These are phyloP conservation scores for Cyclophora punctaria DNA, from an alignment of 2,888 invertebrate genomes.

Conservation along the genomic window DNA sequence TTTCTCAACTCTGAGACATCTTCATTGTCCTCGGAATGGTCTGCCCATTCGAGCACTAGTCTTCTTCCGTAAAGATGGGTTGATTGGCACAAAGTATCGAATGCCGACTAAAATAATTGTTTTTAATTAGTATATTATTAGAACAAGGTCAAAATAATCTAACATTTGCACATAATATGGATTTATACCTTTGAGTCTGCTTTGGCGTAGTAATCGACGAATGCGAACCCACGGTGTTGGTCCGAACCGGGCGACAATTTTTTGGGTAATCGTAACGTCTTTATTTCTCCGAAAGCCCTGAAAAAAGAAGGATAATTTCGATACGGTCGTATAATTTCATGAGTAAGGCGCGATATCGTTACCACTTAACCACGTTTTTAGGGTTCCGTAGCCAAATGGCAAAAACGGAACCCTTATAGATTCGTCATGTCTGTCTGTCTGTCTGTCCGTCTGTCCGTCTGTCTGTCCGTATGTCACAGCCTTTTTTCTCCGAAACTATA, in stretches of 20 bases:
- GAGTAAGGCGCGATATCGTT: too few species aligned
- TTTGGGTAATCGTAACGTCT: slow-evolving; percentile 91
- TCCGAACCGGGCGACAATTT: slow-evolving; percentile 86
- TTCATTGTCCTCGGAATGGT: slow-evolving; percentile 79
- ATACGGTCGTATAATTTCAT: too few species aligned
- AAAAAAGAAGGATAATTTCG: slow-evolving; percentile 20
- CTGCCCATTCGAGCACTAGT: slow-evolving; percentile 96
- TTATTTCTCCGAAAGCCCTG: slow-evolving; percentile 94
- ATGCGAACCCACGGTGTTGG: slow-evolving; percentile 96
- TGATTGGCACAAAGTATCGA: slow-evolving; percentile 93
- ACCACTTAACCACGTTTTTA: too few species aligned
- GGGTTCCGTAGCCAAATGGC: too few species aligned
- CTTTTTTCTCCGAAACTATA: too few species aligned
- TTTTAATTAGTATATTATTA: not conserved
- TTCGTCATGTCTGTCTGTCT: too few species aligned
- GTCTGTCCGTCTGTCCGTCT: too few species aligned
- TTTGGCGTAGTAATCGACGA: slow-evolving; percentile 92
- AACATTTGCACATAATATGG: not conserved
- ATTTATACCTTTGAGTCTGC: slow-evolving; percentile 89
- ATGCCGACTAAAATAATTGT: slow-evolving; percentile 81
- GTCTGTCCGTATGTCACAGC: too few species aligned
- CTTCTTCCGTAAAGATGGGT: slow-evolving; percentile 98
- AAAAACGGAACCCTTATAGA: too few species aligned
- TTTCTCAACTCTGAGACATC: slow-evolving; percentile 87
- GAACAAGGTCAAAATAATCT: not conserved